A percentile compares a stretch with the other conserved stretches of the same genome.
These are phyloP conservation scores for Ramazzottius varieornatus DNA, from an alignment of 2,888 invertebrate genomes.

Conservation along the genomic window DNA sequence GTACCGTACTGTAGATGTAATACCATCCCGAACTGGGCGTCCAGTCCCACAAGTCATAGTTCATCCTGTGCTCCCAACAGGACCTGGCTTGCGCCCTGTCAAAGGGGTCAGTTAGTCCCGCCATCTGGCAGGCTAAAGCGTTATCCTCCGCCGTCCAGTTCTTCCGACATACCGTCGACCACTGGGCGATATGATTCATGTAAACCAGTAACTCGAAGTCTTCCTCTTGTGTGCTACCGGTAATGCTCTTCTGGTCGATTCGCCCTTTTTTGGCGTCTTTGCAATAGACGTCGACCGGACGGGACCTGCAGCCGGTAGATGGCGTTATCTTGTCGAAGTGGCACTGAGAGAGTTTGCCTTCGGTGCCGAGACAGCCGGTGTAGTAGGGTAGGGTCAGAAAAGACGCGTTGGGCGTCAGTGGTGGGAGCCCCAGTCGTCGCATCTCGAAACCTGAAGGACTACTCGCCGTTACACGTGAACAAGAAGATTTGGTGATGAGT, in stretches of 20 bases:
- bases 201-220: not conserved
- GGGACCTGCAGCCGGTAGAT: not conserved
- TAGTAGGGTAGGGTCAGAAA: not conserved
- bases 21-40: not conserved
- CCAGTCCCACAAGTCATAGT: not conserved
- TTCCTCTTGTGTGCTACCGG: not conserved
- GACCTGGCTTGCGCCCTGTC: not conserved
- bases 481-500: no score
- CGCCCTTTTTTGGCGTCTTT: not conserved
- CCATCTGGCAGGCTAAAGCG: not conserved
- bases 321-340: not conserved
- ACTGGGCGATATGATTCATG: not conserved
- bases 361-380: not conserved
- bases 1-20: not conserved
- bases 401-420: not conserved
- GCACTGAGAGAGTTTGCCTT: not conserved
- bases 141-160: not conserved
- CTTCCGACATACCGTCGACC: not conserved
- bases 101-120: not conserved
- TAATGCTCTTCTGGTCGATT: not conserved
- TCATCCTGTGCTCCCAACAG: not conserved
- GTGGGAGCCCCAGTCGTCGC: not conserved
- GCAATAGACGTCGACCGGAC: not conserved
- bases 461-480: no score
- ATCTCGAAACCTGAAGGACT: not conserved